Evolutionary conservation across 2,797 vertebrate species (phyloP).

Genomic region (Chiloscyllium punctatum): DNA sequence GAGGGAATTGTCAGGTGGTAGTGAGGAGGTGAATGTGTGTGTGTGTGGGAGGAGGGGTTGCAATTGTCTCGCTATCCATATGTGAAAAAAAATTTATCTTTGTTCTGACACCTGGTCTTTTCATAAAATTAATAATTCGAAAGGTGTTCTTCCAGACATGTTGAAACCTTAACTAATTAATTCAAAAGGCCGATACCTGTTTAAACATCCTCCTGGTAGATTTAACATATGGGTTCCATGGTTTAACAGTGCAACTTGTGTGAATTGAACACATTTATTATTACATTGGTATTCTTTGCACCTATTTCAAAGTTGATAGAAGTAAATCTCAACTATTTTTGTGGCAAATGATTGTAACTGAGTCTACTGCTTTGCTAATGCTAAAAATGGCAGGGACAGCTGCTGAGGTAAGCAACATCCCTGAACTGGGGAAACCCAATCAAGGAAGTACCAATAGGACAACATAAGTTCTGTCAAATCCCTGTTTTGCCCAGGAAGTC

Average conservation of each 20-base stretch:
- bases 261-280: background rate
- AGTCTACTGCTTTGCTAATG: background rate
- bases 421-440: background rate
- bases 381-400: background rate
- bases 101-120: background rate
- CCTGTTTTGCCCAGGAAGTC: background rate
- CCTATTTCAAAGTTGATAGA: background rate
- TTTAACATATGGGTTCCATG: background rate
- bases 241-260: background rate
- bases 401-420: background rate
- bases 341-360: background rate
- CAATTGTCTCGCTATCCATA: background rate
- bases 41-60: no score
- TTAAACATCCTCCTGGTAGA: background rate
- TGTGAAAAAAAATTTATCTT: background rate
- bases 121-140: background rate
- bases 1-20: background rate
- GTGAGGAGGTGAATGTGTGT: no score
- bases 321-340: no score
- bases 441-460: background rate
- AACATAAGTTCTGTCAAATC: background rate
- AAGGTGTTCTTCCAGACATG: background rate
- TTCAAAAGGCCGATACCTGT: background rate
- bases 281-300: background rate
- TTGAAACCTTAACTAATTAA: background rate